phyloP scores from a whole-genome alignment of 2,888 invertebrate species.

The Hypolimnas misippus region DNA sequence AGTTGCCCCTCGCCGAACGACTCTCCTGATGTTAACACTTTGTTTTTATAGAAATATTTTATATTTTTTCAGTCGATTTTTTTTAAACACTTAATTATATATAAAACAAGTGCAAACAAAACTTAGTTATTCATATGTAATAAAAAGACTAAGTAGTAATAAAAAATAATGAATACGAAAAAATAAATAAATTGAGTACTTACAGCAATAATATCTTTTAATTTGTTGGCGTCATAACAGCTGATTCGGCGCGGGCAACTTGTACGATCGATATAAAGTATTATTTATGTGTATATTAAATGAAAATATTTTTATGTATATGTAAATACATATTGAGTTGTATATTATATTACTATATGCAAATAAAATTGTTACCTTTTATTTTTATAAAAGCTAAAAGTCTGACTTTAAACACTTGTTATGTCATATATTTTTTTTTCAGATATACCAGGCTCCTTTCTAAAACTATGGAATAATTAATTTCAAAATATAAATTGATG shows the following conservation, averaged over 20 bases:
- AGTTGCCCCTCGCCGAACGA: constrained; percentile 51
- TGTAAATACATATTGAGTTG: constrained; percentile 82
- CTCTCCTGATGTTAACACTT: constrained; percentile 36
- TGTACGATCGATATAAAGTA: constrained; percentile 71
- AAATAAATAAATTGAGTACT: background rate
- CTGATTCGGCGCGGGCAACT: constrained; percentile 51
- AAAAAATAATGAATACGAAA: too few species aligned
- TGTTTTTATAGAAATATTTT: background rate
- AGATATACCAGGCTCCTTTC: constrained; percentile 51
- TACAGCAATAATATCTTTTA: background rate
- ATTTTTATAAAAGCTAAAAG: constrained; percentile 78
- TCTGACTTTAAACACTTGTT: constrained; percentile 83
- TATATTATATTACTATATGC: constrained; percentile 75
- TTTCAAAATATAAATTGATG: constrained; percentile 3
- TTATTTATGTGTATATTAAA: constrained; percentile 79
- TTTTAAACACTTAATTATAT: background rate
- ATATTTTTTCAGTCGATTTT: constrained; percentile 3
- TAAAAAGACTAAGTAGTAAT: too few species aligned
- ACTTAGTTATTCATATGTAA: too few species aligned
- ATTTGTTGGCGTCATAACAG: constrained; percentile 45
- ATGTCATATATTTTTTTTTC: constrained; percentile 70
- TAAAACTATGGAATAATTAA: constrained; percentile 11
- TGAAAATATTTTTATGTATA: constrained; percentile 79
- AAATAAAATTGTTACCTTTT: constrained; percentile 79
- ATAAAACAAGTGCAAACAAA: too few species aligned